Percentiles rank a stretch among this genome's conserved stretches.
These are phyloP conservation scores for Calosoma granatense DNA, from an alignment of 1,140 invertebrate genomes.

Conservation along the genomic window DNA sequence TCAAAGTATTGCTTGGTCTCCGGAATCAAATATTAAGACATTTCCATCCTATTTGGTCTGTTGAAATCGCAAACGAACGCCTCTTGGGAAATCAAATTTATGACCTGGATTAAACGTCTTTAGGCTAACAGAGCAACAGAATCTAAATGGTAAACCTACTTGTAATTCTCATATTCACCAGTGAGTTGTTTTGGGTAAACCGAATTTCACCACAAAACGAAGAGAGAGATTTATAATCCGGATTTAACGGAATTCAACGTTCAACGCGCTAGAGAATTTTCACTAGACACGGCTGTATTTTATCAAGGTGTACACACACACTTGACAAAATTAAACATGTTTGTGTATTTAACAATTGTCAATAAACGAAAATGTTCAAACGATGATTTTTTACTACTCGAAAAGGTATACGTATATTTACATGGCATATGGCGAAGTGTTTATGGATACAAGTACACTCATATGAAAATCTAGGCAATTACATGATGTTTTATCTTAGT, in stretches of 20 bases:
- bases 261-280: not conserved
- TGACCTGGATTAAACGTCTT: conserved; percentile 1
- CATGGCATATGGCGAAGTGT: no score
- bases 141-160: not conserved
- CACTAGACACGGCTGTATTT: not conserved
- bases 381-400: no score
- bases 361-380: no score
- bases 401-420: no score
- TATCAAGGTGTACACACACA: not conserved
- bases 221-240: not conserved
- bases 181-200: not conserved
- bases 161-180: conserved; percentile 8
- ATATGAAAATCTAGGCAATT: no score
- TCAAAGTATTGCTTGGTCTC: no score
- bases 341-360: no score
- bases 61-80: not conserved
- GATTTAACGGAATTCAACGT: not conserved
- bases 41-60: no score
- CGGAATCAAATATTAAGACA: no score
- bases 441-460: no score
- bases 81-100: conserved; percentile 7
- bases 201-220: conserved; percentile 1
- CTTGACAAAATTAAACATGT: not conserved
- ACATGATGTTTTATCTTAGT: no score
- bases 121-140: not conserved